Base-by-base conservation (phyloP, 2,888 invertebrate species). In the Dastarcus helophoroides region DNA sequence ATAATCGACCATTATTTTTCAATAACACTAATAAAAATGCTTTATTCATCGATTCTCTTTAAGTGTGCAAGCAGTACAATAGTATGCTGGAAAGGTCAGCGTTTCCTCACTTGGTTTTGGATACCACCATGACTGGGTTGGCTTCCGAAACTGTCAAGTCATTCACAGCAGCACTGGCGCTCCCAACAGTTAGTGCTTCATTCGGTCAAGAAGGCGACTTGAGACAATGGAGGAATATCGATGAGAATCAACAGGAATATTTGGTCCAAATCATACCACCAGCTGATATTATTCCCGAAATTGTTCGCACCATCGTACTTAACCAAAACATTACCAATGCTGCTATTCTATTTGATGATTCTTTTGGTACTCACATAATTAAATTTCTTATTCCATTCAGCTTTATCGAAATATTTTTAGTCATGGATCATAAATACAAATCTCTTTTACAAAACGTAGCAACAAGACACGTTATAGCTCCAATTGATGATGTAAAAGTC, bases 391-490 rank as follows among this genome's bases (percentile, higher is more conserved):
- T n/a, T n/a, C n/a, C n/a, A n/a, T n/a, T n/a, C n/a, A n/a, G n/a
- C n/a, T n/a, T n/a, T n/a, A n/a, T n/a, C n/a, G n/a, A n/a, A 17
- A 17, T 17, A 7, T 21, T 53, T 54, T 5, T 63, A 83, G 82
- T 86, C 7, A 86, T 91, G 83, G 88, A 90, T 51, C 88, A 91
- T 64, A 90, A 91, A 60, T 91, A 89, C 61, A 89, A 90, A 60
- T 82, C 88, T 6, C 62, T 93, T 5, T 65, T 93, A 19, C 79
- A 88, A 59, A 91, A 93, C 54, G 80, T 91, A 32, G 85, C 90
- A 4, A 85, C 89, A 0, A 71, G 91, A 6, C 91, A 93, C 58
- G 79, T 91, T 2, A 90, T 93, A n/a, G 76, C 81, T 3, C 70
- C 70, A 4, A 69, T 74, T 42, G 71, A 72, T 38, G 55, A 58